Evolutionary conservation across 2,113 vertebrate species (phyloP), one percentile per base, ranked within the genome.

Genomic region (Zeus faber): DNA sequence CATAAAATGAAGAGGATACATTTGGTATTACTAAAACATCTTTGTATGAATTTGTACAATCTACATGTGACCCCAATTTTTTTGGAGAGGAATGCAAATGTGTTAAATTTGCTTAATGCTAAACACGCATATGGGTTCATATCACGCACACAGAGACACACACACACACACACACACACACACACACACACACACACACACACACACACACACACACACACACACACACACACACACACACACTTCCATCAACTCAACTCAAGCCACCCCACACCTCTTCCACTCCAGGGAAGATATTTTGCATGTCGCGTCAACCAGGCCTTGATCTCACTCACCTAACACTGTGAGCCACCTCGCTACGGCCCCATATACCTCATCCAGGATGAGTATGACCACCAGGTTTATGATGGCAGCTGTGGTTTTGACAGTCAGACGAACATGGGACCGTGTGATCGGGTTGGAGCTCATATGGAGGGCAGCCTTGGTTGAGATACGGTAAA

Each of bases 401-500:
- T 99, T 99, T 70, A 99, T 97, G 64, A 99, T 97, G 67, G 98
- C 97, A 0, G 96, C 95, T 0, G 97, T 99, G 67, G 97, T 95
- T 0, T 95, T 98, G 60, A 99, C 96, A 0, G 95, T 98, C 70
- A 97, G 90, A 1, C 93, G 86, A 0, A 94, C 92, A 0, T 95
- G 93, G 16, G 92, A 95, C 16, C 94, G 87, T n/a, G 96, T 93
- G 0, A 88, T 89, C 0, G 92, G 91, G 5, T 92, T 94, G 22
- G 95, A 87, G 69, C 93, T 98, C 92, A 99, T 93, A 18, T 95
- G 91, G 49, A 99, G 80, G 0, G 96, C 97, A 0, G 96, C 94
- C 0, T 95, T 95, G 0, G 91, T 98, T 17, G 96, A 98, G 73
- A 99, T 97, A 25, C 97, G 87, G 80, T 97, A 99, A 48, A 99